These are phyloP conservation scores for Clanis bilineata DNA, from an alignment of 2,888 invertebrate genomes.

Conservation along the genomic window DNA sequence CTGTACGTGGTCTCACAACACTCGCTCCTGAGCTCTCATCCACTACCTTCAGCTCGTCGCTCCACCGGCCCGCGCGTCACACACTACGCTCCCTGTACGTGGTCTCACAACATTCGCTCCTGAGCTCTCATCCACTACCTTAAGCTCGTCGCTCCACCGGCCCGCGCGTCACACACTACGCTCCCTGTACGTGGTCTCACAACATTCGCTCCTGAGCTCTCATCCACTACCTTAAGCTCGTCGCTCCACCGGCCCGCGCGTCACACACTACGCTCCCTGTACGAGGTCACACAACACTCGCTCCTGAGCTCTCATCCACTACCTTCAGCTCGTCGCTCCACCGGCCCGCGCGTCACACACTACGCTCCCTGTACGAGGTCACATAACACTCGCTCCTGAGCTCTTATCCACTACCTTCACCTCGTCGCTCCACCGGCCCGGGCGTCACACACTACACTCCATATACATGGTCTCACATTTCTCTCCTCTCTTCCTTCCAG, in stretches of 20 bases:
- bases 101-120: slow-evolving; percentile 9
- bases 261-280: slow-evolving; percentile 3
- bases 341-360: neutral
- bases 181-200: neutral
- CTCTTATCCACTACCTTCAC: slow-evolving; percentile 7
- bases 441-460: neutral
- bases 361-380: too few species aligned
- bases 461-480: neutral
- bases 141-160: neutral
- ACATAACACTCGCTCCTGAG: neutral
- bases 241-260: slow-evolving; percentile 7
- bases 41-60: slow-evolving; percentile 9
- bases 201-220: neutral
- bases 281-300: slow-evolving; percentile 4
- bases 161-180: neutral
- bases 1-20: neutral
- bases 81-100: slow-evolving; percentile 6
- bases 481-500: neutral
- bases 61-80: slow-evolving; percentile 2
- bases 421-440: neutral
- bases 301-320: slow-evolving; percentile 3
- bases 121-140: slow-evolving; percentile 3
- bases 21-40: slow-evolving; percentile 5
- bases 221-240: neutral
- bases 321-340: slow-evolving; percentile 1